Conservation (phyloP, 92 coral and sea anemone genomes). For the Phenganax subtilis region DNA sequence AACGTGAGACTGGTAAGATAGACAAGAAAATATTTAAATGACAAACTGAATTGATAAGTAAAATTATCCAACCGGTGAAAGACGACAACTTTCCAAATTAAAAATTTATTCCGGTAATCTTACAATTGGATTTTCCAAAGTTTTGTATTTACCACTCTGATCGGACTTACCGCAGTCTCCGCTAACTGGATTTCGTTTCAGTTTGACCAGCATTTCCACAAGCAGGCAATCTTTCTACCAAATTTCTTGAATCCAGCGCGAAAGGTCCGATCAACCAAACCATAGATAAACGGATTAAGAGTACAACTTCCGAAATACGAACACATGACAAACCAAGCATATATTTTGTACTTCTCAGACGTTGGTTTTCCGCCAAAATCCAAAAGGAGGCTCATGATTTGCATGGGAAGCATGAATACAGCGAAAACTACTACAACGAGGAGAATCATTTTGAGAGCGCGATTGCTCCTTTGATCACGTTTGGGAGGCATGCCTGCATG, state of each 20-base stretch:
- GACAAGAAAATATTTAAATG: too few species aligned
- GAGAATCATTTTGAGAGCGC: conserved; percentile 35
- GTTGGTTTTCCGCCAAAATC: conserved; percentile 40
- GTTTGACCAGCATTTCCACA: conserved; percentile 14
- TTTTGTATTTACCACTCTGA: too few species aligned
- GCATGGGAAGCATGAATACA: conserved; percentile 37
- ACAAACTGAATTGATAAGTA: too few species aligned
- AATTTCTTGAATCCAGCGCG: conserved; percentile 55
- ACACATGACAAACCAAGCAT: conserved; percentile 40
- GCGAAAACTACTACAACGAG: conserved; percentile 37
- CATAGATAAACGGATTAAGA: conserved; percentile 70
- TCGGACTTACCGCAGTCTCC: too few species aligned
- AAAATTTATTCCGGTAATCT: too few species aligned
- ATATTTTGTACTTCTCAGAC: conserved; percentile 20
- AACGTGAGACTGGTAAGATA: too few species aligned
- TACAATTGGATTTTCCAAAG: too few species aligned
- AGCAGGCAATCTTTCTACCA: conserved; percentile 12
- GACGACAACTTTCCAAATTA: too few species aligned
- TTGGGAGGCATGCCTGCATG: background rate
- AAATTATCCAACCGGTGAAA: too few species aligned
- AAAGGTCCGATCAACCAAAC: conserved; percentile 66
- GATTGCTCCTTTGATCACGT: conserved; percentile 13
- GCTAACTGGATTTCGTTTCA: background rate
- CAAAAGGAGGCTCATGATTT: conserved; percentile 35
- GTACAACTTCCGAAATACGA: conserved; percentile 49